A percentile compares a stretch with the other conserved stretches of the same genome.
Conservation (phyloP, 2,797 vertebrate genomes). For the Ispidina picta region DNA sequence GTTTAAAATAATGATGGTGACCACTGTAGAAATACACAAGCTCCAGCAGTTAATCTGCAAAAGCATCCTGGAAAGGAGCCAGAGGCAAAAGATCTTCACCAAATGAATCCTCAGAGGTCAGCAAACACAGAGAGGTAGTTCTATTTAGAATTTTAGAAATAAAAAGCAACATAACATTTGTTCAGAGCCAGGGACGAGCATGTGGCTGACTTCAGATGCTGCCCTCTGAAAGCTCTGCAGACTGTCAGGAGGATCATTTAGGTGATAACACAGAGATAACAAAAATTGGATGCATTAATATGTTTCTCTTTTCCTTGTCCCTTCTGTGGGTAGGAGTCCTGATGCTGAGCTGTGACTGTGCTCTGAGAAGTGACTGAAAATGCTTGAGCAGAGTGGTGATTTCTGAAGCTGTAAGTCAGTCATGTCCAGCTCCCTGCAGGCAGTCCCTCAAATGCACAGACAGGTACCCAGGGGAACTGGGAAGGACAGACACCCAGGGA, state of each 20-base stretch:
- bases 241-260: not conserved
- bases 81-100: not conserved
- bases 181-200: not conserved
- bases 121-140: not conserved
- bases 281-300: not conserved
- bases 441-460: not conserved
- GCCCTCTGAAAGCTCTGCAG: not conserved
- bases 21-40: not conserved
- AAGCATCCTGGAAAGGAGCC: not conserved
- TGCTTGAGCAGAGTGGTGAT: not conserved
- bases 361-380: not conserved
- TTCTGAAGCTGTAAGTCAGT: not conserved
- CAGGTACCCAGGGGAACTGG: no score
- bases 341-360: not conserved
- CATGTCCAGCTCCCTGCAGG: not conserved
- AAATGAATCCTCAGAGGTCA: not conserved
- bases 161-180: not conserved
- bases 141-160: not conserved
- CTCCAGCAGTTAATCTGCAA: not conserved
- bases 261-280: not conserved
- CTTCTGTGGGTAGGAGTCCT: not conserved
- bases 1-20: not conserved
- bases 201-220: not conserved
- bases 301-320: not conserved
- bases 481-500: no score